Percentiles rank a stretch among this genome's conserved stretches.
These are phyloP conservation scores for Lepidocyrtinus sp. DNA, from an alignment of 2,888 invertebrate genomes.

Conservation along the genomic window DNA sequence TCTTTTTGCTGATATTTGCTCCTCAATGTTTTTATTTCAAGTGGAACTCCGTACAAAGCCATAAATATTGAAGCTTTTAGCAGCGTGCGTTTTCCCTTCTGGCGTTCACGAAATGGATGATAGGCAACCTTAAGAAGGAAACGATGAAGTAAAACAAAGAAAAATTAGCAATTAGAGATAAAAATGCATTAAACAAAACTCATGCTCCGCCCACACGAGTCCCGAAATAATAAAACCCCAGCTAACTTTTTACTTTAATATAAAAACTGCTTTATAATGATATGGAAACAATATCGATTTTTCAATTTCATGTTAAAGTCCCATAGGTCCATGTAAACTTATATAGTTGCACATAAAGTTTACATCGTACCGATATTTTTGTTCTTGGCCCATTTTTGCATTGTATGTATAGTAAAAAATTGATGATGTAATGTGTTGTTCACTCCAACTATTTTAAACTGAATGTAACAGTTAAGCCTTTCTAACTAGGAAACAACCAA, in stretches of 20 bases:
- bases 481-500: too few relatives aligned
- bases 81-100: not conserved
- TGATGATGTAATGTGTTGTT: too few relatives aligned
- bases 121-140: not conserved
- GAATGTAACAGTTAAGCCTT: too few relatives aligned
- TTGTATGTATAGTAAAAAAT: too few relatives aligned
- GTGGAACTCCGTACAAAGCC: conserved; percentile 9
- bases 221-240: too few relatives aligned
- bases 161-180: conserved; percentile 1
- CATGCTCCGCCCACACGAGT: conserved; percentile 13
- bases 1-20: not conserved
- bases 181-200: not conserved
- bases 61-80: conserved; percentile 40
- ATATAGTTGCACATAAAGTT: too few relatives aligned
- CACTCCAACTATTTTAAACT: too few relatives aligned
- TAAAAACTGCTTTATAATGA: too few relatives aligned
- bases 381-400: too few relatives aligned
- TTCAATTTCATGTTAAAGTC: not conserved
- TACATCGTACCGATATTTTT: too few relatives aligned
- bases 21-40: not conserved
- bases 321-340: too few relatives aligned
- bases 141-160: conserved; percentile 13
- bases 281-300: conserved; percentile 6
- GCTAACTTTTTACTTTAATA: too few relatives aligned
- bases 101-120: not conserved